Percentiles rank a stretch among this genome's conserved stretches.
phyloP scores from a whole-genome alignment of 2,113 vertebrate genomes.

The Siniperca chuatsi region DNA sequence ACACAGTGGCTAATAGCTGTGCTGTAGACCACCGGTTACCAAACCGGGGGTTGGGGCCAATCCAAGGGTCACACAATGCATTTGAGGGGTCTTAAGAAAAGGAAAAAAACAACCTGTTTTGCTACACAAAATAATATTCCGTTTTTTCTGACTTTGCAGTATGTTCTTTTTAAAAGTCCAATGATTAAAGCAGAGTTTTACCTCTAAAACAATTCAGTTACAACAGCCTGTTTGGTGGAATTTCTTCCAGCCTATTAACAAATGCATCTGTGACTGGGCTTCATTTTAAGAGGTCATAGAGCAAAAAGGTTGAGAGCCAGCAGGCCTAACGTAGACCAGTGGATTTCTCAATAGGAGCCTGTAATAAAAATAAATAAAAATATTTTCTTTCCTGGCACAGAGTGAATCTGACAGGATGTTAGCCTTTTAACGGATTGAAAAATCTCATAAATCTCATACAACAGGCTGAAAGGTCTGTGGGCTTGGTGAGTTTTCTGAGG shows the following conservation, averaged over 20 bases:
- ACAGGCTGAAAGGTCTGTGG: too few relatives aligned
- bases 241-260: background rate
- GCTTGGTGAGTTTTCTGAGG: background rate
- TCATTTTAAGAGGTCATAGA: background rate
- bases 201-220: background rate
- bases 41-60: background rate
- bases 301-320: background rate
- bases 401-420: background rate
- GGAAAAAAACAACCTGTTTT: background rate
- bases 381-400: constrained; percentile 33
- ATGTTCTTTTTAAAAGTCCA: too few relatives aligned
- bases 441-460: background rate
- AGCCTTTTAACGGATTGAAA: background rate
- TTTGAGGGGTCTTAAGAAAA: background rate
- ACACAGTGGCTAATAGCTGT: background rate
- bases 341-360: background rate
- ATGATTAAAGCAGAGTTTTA: too few relatives aligned
- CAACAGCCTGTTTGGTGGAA: background rate
- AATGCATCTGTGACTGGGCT: background rate
- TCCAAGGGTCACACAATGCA: background rate
- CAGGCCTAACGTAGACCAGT: background rate
- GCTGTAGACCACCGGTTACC: background rate
- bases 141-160: too few relatives aligned
- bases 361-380: too few relatives aligned
- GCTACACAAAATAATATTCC: background rate